Evolutionary conservation across 2,797 vertebrate species (phyloP).

Genomic region (Dromococcyx pavoninus): DNA sequence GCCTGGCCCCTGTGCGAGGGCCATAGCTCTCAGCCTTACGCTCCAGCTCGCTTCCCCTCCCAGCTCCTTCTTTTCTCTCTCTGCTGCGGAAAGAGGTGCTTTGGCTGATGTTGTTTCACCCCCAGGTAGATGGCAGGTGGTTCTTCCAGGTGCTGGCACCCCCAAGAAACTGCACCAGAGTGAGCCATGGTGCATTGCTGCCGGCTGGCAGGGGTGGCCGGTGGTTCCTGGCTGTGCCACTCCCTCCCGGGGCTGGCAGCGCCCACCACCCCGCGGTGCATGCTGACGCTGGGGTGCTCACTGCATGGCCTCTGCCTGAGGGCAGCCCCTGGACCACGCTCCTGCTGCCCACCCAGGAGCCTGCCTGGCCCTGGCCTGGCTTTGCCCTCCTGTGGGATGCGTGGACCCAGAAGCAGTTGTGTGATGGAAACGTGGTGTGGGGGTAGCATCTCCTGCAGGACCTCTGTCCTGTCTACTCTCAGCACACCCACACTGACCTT

Average conservation of each 20-base stretch:
- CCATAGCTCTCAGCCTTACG: not conserved
- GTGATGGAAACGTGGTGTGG: not conserved
- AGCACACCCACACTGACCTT: not conserved
- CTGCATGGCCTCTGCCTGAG: conserved; percentile 38
- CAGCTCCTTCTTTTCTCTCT: conserved; percentile 65
- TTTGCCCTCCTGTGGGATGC: not conserved
- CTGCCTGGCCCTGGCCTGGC: not conserved
- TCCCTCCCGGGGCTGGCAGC: not conserved
- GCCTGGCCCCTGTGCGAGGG: not conserved
- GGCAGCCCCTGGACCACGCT: not conserved
- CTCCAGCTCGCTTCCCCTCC: conserved; percentile 41
- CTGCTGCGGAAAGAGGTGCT: conserved; percentile 57
- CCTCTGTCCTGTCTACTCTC: not conserved
- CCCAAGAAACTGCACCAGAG: not conserved
- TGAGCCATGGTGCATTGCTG: not conserved
- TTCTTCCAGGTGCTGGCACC: not conserved
- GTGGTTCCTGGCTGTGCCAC: not conserved
- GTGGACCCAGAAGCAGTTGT: not conserved
- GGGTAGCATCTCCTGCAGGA: not conserved
- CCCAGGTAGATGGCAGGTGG: conserved; percentile 21
- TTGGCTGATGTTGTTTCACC: conserved; percentile 38
- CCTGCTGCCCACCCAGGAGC: not conserved
- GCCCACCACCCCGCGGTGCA: not conserved
- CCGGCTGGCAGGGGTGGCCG: not conserved
- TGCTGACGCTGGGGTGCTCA: conserved; percentile 43